Evolutionary conservation across 2,113 vertebrate species (phyloP).

Genomic region (Rhinichthys klamathensis): DNA sequence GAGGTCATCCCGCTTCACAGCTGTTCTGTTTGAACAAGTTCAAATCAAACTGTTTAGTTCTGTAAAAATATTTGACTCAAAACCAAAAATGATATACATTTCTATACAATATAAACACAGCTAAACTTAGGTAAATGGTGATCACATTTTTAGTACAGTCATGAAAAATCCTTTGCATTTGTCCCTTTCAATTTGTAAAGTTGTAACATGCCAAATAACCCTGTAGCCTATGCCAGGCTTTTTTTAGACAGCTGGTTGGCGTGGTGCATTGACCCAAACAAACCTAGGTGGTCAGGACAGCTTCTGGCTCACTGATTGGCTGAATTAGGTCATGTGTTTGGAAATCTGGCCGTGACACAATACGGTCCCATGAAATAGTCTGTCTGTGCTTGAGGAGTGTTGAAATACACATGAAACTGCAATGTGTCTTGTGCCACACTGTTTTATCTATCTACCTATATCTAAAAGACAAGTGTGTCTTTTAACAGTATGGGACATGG

Average conservation of each 20-base stretch:
- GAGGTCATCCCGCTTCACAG: too few relatives aligned
- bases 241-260: background rate
- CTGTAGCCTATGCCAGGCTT: background rate
- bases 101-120: background rate
- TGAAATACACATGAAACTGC: conserved; percentile 12
- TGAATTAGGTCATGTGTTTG: background rate
- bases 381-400: background rate
- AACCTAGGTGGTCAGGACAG: background rate
- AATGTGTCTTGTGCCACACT: background rate
- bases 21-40: too few relatives aligned
- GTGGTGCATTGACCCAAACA: background rate
- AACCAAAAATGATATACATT: background rate
- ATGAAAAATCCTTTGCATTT: background rate
- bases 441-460: background rate
- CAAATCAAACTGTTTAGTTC: background rate
- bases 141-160: background rate
- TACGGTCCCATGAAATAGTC: background rate
- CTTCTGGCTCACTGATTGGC: conserved; percentile 9
- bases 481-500: background rate
- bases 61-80: background rate
- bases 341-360: background rate
- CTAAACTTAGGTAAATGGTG: background rate
- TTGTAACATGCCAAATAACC: background rate
- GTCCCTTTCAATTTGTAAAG: background rate
- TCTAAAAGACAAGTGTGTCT: background rate